Base-by-base conservation (phyloP, 2,797 vertebrate genomes). In the Oryzias dopingdopingensis region DNA sequence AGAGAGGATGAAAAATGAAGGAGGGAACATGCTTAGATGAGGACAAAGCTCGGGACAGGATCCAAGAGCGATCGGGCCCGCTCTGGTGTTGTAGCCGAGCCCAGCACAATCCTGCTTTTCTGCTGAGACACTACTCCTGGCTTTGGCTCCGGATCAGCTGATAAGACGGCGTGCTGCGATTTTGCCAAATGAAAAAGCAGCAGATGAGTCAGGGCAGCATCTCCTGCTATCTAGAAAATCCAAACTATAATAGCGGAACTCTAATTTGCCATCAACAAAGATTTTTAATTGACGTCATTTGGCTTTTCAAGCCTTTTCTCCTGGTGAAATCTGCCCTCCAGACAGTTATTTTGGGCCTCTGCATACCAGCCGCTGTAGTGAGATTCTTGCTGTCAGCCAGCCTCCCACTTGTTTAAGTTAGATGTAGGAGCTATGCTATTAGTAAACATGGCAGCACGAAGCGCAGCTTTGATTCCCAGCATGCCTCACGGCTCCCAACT, bases 81-180 rank as follows among this genome's bases (percentile, higher is more conserved):
- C 78, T 81, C 81, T 72, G 55, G 42, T 77, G 68, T 80, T 82
- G 71, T 67, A 85, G 82, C 82, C 64, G 26, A 83, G 81, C 73
- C 82, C 66, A 84, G 80, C 77, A 75, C 81, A 78, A 79, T 82
- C 72, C 47, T 66, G 66, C 68, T 70, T 79, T 93, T 91, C 86
- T 88, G 87, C 86, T 90, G 82, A 89, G 87, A 84, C 81, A 88
- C 83, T 71, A 72, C 90, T 91, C 83, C 84, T 63, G 83, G 91
- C 61, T 82, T 87, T 87, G 76, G 81, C 79, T 83, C 76, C 8
- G 76, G 69, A 87, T 86, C 86, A 90, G 88, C 87, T 90, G 91
- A 90, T 88, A 86, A 87, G 82, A 87, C 76, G 76, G 85, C 77
- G 43, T 51, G 59, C 73, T 76, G 80, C 66, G 79, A 63, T 73